A percentile compares a stretch with the other conserved stretches of the same genome.
Evolutionary conservation across 2,113 vertebrate species (phyloP).

Genomic region (Melozone crissalis): DNA sequence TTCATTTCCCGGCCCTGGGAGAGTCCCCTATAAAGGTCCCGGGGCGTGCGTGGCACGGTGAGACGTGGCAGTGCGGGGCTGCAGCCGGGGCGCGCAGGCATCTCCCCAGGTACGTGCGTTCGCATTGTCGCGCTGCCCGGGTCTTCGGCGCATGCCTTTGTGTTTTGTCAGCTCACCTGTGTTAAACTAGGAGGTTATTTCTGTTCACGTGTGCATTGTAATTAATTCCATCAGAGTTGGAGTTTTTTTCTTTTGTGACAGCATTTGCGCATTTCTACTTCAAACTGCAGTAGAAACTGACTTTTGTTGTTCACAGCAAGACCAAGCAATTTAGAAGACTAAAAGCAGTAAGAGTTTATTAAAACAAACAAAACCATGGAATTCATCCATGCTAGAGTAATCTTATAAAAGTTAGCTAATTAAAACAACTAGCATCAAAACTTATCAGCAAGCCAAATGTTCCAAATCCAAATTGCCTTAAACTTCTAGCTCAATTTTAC

Average conservation of each 20-base stretch:
- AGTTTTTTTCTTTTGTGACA: neutral
- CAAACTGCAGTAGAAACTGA: neutral
- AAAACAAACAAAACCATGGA: neutral
- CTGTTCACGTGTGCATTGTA: neutral
- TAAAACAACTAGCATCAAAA: slow-evolving; percentile 10
- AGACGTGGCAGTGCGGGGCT: slow-evolving; percentile 10
- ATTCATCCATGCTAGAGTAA: neutral
- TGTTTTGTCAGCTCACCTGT: neutral
- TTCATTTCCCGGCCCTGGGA: neutral
- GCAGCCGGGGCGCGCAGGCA: neutral
- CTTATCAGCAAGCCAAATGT: neutral
- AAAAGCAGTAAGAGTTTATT: neutral
- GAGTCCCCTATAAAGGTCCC: neutral
- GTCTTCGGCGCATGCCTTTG: neutral
- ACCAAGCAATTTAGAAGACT: neutral
- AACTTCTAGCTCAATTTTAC: neutral
- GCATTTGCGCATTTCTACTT: neutral
- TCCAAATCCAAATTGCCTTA: neutral
- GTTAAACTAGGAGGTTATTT: neutral
- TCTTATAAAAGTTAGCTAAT: neutral
- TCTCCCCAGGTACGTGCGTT: slow-evolving; percentile 34
- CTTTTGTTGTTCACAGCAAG: neutral
- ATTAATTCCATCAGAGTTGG: neutral
- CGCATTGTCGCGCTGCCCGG: neutral
- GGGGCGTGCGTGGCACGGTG: neutral